Base-by-base conservation (phyloP, 2,797 vertebrate species). In the Micromesistius poutassou region DNA sequence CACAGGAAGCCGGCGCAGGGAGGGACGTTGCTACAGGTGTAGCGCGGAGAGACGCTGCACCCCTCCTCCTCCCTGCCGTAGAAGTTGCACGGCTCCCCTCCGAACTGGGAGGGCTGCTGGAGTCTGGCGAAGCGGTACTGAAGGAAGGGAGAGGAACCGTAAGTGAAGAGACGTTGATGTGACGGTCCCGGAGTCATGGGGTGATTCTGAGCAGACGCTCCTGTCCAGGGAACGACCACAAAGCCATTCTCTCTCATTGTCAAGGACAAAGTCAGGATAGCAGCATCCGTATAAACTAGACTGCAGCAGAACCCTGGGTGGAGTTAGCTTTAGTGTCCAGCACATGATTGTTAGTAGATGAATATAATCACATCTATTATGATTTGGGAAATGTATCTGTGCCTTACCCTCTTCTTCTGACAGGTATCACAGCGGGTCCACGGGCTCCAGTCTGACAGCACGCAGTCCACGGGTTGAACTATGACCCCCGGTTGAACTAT, bases 371-470 rank as follows among this genome's bases (percentile, higher is more conserved):
- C 46, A 22, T 50, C 22, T 31, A 40, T 50, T 42, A 8, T 25
- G 71, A 6, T 71, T 25, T 1, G 12, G 31, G 19, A n/a, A 1
- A 22, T 25, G 50, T 30, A 74, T 33, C 88, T 84, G 36, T 66
- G 25, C 76, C 88, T 84, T 73, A 98, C 97, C 88, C 93, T 95
- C 86, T 95, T 97, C 77, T 94, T 96, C 84, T 95, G 94, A 83
- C 97, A 98, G 76, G 93, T 86, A 79, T 99, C 96, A 72, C 97
- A 99, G 0, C 78, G 81, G 14, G 95, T 96, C 97, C 97, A 99
- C 0, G 91, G n/a, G 6, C 95, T 95, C 97, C 97, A 99, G 70
- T 91, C 80, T 0, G 97, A 96, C 71, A 95, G 81, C 3, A 22
- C 3, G 31, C 97, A 99, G 86, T 97, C 94, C 4, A 95, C 86